Evolutionary conservation across 2,113 vertebrate genomes (phyloP).

Genomic region (Takifugu flavidus): DNA sequence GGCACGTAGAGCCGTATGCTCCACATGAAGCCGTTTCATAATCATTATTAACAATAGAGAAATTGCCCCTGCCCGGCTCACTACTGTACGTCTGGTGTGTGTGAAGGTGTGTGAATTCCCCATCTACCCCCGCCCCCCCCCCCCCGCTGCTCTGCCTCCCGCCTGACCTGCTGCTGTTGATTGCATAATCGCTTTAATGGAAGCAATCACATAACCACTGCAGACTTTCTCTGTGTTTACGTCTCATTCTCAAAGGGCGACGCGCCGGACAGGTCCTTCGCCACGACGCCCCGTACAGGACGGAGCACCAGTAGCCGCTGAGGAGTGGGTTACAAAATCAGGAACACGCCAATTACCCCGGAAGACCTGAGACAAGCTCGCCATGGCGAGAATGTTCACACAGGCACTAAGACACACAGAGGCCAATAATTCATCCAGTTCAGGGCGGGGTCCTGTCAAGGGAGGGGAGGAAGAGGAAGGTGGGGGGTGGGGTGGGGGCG

Average conservation of each 20-base stretch:
- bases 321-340: slow-evolving; percentile 12
- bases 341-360: not conserved
- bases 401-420: slow-evolving; percentile 40
- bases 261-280: slow-evolving; percentile 21
- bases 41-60: slow-evolving; percentile 68
- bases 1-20: slow-evolving; percentile 33
- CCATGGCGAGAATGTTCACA: slow-evolving; percentile 14
- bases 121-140: slow-evolving; percentile 10
- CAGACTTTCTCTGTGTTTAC: slow-evolving; percentile 40
- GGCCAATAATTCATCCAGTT: slow-evolving; percentile 70
- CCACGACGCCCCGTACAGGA: slow-evolving; percentile 43
- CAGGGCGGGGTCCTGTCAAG: slow-evolving; percentile 50
- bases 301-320: slow-evolving; percentile 17
- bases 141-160: slow-evolving; percentile 15
- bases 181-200: slow-evolving; percentile 68
- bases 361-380: slow-evolving; percentile 13
- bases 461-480: slow-evolving; percentile 29
- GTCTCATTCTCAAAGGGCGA: slow-evolving; percentile 34
- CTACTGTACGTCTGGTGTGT: slow-evolving; percentile 19
- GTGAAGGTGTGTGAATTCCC: slow-evolving; percentile 20
- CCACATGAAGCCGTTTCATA: slow-evolving; percentile 62
- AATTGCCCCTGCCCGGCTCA: slow-evolving; percentile 35
- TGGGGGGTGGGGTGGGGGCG: slow-evolving; percentile 7
- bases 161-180: slow-evolving; percentile 42
- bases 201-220: slow-evolving; percentile 62